Evolutionary conservation across 2,888 invertebrate genomes (phyloP), one percentile per base, ranked within the genome.

Genomic region (Erebia ligea): DNA sequence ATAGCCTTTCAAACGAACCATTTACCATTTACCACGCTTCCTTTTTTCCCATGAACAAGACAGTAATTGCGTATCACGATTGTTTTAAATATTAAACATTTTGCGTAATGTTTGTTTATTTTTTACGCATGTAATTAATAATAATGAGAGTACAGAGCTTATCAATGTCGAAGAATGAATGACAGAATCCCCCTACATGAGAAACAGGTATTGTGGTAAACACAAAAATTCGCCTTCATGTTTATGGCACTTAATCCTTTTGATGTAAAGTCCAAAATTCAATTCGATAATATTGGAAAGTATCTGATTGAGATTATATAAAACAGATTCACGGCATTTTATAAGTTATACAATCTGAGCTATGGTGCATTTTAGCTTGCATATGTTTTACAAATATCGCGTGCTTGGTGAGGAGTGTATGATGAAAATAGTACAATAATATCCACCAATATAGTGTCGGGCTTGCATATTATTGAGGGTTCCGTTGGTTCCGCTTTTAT

Each of bases 81-180:
- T 69, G 69, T 69, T 69, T 69, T 65, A 69, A 69, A 69, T 69
- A 65, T 59, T 65, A 65, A 67, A 69, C 58, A 52, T 34, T 62
- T 68, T 56, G 54, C 56, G 56, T 63, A 63, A 34, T 48, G 45
- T n/a, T 67, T 66, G 57, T 57, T 25, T 57, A 45, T 66, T 66
- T 66, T 67, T 58, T 45, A 34, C 1, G 58, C n/a, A 42, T 21
- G 25, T 17, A n/a, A 67, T 67, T 58, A 58, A 67, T 48, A 61
- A 61, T 42, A 64, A 59, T 65, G 50, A 69, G 58, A 58, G 64
- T 42, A 48, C 19, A 19, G 25, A 59, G 52, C 65, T 67, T 58
- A 58, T 67, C 67, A 67, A 58, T 58, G 58, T 57, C 58, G 67
- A 67, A 67, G 21, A 58, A 45, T 67, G 48, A 57, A 57, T 67